Base-by-base conservation (phyloP, 2,888 invertebrate genomes). In the Trachelus troglodyta region DNA sequence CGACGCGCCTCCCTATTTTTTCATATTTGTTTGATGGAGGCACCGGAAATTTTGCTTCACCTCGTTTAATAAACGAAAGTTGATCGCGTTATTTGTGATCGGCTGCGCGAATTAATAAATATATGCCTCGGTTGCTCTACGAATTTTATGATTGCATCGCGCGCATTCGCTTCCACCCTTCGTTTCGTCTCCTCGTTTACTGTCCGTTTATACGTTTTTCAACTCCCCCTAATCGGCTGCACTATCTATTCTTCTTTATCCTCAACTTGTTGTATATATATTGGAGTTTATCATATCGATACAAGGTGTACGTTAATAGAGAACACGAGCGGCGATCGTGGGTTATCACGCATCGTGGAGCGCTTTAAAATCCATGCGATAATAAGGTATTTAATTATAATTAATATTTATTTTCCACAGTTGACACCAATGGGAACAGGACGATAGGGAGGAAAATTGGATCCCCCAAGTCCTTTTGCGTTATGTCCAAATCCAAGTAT, bases 41-140 rank as follows among this genome's bases (percentile, higher is more conserved):
- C 34, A 56, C 23, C 56, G 23, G 15, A 56, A 23, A 78, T 81
- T 79, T 79, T 76, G 78, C 76, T 79, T 83, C 78, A 75, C 78
- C 82, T 79, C 74, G 79, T 80, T 81, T 81, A 81, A 83, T 82
- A 81, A 83, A 82, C 79, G 81, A 76, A 79, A 80, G 81, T 84
- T 79, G 82, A 82, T 83, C 79, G 81, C 82, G 79, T 84, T 84
- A 84, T 83, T 80, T 76, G 79, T 33, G 71, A 33, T 31, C 71
- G 31, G 33, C 71, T 71, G 71, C 71, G 12, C 71, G 71, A 71
- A 71, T 71, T 71, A 71, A 71, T 71, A 71, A 71, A 71, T 71
- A 23, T 15, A 15, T 56, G 71, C 31, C 31, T 33, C 71, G 71
- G n/a, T 33, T 33, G 71, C 71, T 56, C 56, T 56, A 23, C 56